Percentiles rank a stretch among this genome's conserved stretches.
These are phyloP conservation scores for Cervus canadensis DNA, from an alignment of 2,113 vertebrate genomes.

Conservation along the genomic window DNA sequence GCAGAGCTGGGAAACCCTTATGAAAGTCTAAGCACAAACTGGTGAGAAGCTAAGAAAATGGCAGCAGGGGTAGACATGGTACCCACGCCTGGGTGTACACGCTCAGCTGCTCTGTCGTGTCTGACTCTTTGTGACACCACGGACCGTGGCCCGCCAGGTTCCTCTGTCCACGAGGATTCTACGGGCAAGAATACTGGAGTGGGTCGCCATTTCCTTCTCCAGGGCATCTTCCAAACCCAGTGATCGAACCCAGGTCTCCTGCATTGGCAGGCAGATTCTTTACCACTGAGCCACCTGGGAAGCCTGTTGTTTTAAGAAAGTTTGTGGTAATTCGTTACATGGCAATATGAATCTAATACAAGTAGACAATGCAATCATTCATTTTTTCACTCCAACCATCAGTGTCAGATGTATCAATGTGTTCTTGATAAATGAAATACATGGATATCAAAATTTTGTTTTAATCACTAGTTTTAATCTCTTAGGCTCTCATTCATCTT, in stretches of 20 bases:
- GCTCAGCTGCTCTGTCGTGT: neutral
- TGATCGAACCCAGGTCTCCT: neutral
- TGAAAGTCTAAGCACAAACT: neutral
- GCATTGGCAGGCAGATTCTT: neutral
- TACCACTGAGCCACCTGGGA: neutral
- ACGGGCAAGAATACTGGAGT: neutral
- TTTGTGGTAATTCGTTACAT: neutral
- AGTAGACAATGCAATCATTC: neutral
- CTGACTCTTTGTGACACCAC: neutral
- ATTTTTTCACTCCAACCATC: neutral
- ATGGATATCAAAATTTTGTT: neutral
- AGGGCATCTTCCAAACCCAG: neutral
- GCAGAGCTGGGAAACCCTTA: neutral
- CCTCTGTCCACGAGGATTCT: neutral
- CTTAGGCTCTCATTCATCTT: neutral
- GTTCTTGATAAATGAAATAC: neutral
- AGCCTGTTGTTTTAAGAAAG: neutral
- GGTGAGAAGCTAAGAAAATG: neutral
- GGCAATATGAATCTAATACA: neutral
- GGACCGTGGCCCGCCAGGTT: fast-evolving
- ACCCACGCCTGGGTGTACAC: neutral
- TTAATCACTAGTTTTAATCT: constrained; percentile 29
- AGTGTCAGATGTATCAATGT: neutral
- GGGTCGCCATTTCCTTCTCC: neutral
- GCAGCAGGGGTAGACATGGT: neutral